phyloP scores from a whole-genome alignment of 2,797 vertebrate genomes.

The Mus spretus region DNA sequence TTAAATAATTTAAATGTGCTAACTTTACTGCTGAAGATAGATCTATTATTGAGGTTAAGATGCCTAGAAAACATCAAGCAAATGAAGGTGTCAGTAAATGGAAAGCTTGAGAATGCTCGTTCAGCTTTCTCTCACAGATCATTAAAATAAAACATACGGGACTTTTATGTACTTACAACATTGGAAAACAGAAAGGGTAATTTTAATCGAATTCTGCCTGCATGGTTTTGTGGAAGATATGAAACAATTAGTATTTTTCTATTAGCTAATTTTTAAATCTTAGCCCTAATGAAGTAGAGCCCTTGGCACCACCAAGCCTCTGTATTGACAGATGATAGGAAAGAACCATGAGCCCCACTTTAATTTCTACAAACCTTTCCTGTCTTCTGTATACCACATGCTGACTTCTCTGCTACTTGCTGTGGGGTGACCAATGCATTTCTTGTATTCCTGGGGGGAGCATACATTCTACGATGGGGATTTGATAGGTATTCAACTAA shows the following conservation, averaged over 20 bases:
- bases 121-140: neutral
- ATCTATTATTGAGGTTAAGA: conserved; percentile 12
- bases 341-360: neutral
- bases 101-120: neutral
- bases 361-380: neutral
- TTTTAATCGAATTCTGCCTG: neutral
- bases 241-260: neutral
- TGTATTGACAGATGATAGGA: neutral
- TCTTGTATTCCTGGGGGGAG: neutral
- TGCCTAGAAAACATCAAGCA: neutral
- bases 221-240: neutral
- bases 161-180: neutral
- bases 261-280: neutral
- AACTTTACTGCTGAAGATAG: neutral
- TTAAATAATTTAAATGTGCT: neutral
- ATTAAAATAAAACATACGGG: neutral
- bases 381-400: neutral
- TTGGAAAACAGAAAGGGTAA: neutral
- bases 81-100: neutral
- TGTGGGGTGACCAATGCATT: neutral
- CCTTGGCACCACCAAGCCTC: neutral
- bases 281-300: neutral
- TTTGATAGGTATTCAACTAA: neutral
- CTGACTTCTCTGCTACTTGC: neutral
- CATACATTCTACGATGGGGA: neutral